Percentiles rank a stretch among this genome's conserved stretches.
Evolutionary conservation across 2,888 invertebrate species (phyloP).

Genomic region (Tortrix viridana): DNA sequence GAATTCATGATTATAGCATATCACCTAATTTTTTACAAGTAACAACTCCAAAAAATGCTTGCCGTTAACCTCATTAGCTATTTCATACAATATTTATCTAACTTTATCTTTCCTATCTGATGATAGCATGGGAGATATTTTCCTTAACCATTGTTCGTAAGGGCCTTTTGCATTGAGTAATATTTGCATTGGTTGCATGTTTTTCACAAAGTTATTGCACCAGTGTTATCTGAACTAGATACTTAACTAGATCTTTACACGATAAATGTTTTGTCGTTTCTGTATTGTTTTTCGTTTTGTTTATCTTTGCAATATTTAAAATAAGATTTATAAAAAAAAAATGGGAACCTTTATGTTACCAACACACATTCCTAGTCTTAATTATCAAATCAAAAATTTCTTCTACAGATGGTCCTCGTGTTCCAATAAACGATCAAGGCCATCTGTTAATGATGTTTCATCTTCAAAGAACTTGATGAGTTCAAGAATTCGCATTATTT

Average conservation of each 20-base stretch:
- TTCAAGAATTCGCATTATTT: neutral
- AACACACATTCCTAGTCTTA: too few species aligned
- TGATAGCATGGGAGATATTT: slow-evolving; percentile 51
- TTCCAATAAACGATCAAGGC: neutral
- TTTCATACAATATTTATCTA: slow-evolving; percentile 54
- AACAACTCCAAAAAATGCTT: neutral
- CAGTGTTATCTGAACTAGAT: slow-evolving; percentile 2
- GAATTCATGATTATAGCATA: neutral
- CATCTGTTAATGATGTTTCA: too few species aligned
- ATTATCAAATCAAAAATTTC: too few species aligned
- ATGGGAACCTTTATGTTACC: too few species aligned
- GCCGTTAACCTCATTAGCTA: slow-evolving; percentile 54
- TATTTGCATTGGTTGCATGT: slow-evolving; percentile 54
- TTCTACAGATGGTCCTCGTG: too few species aligned
- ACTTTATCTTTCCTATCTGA: slow-evolving; percentile 60
- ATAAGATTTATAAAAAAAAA: too few species aligned
- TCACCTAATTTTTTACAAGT: neutral
- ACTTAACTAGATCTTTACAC: neutral
- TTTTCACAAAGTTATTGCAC: slow-evolving; percentile 27
- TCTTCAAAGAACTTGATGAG: too few species aligned
- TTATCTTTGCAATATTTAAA: too few species aligned
- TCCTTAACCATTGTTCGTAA: slow-evolving; percentile 55
- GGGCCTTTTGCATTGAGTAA: slow-evolving; percentile 63
- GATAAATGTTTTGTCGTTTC: neutral
- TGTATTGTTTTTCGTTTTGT: too few species aligned